Evolutionary conservation across 1,140 invertebrate genomes (phyloP).

Genomic region (Anastrepha ludens): DNA sequence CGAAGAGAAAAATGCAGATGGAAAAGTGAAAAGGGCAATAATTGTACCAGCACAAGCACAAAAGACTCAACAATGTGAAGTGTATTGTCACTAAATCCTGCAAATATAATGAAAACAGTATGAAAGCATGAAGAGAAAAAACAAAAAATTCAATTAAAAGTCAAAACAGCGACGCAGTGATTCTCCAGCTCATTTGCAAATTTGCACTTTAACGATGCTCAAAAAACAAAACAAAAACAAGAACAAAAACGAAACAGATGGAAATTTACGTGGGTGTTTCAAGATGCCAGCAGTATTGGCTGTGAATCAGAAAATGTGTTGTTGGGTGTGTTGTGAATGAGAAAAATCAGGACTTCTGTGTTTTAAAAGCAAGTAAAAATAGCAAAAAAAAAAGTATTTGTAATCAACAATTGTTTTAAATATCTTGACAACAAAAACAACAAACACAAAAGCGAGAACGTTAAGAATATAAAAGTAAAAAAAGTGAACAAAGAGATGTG

Average conservation of each 20-base stretch:
- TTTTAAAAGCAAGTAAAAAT: neutral
- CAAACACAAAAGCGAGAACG: neutral
- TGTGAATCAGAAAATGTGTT: neutral
- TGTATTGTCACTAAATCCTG: constrained; percentile 46
- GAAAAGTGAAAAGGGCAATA: neutral
- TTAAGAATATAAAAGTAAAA: constrained; percentile 2
- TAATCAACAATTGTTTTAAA: constrained; percentile 43
- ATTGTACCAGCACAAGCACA: neutral
- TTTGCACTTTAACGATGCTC: constrained; percentile 28
- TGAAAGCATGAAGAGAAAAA: neutral
- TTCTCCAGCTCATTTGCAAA: constrained; percentile 45
- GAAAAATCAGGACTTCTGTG: neutral
- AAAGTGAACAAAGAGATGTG: neutral
- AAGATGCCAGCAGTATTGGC: neutral
- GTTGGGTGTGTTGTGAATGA: neutral
- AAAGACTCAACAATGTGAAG: constrained; percentile 26
- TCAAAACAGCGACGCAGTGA: constrained; percentile 10
- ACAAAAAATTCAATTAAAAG: constrained; percentile 46
- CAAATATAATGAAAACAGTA: neutral
- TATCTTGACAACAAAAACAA: neutral
- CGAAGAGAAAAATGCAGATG: neutral
- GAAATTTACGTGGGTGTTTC: neutral
- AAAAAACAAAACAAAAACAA: neutral
- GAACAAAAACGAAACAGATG: constrained; percentile 8
- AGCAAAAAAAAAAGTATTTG: neutral